A percentile compares a stretch with the other conserved stretches of the same genome.
phyloP scores from a whole-genome alignment of 2,113 vertebrate genomes.

The Saccopteryx bilineata region DNA sequence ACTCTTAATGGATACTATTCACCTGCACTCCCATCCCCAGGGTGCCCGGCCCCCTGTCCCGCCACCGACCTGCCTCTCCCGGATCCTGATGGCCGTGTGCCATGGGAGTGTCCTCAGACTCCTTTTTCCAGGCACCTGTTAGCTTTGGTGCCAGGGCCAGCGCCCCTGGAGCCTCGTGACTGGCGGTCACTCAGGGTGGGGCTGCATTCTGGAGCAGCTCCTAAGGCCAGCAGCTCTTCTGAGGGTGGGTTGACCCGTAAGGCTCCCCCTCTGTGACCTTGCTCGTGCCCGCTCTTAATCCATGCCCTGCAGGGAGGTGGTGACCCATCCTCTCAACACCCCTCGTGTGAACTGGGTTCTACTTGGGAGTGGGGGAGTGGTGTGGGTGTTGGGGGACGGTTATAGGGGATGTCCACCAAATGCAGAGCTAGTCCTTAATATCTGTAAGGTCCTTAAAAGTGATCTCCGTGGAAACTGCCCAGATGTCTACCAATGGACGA shows the following conservation, averaged over 20 bases:
- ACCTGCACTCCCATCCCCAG: too few species aligned
- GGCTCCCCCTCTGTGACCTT: not conserved
- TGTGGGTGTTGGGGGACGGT: too few species aligned
- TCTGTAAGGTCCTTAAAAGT: not conserved
- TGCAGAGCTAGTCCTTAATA: not conserved
- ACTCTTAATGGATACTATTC: not conserved
- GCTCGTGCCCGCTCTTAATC: accelerated
- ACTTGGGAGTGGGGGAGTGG: not conserved
- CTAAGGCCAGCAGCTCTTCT: not conserved
- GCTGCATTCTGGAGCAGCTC: not conserved
- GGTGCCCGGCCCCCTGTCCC: not conserved
- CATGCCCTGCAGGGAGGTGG: too few species aligned
- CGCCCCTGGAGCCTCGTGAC: not conserved
- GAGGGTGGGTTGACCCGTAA: not conserved
- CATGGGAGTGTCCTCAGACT: too few species aligned
- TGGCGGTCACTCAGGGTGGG: not conserved
- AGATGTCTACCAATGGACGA: accelerated
- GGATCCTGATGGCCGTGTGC: not conserved
- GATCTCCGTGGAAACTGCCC: not conserved
- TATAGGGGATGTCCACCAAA: not conserved
- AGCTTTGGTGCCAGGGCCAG: not conserved
- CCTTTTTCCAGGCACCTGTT: accelerated
- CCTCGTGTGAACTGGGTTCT: not conserved
- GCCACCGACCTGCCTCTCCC: accelerated
- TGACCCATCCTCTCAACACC: not conserved